A percentile compares a stretch with the other conserved stretches of the same genome.
These are phyloP conservation scores for Octodonta nipae DNA, from an alignment of 2,888 invertebrate genomes.

Conservation along the genomic window DNA sequence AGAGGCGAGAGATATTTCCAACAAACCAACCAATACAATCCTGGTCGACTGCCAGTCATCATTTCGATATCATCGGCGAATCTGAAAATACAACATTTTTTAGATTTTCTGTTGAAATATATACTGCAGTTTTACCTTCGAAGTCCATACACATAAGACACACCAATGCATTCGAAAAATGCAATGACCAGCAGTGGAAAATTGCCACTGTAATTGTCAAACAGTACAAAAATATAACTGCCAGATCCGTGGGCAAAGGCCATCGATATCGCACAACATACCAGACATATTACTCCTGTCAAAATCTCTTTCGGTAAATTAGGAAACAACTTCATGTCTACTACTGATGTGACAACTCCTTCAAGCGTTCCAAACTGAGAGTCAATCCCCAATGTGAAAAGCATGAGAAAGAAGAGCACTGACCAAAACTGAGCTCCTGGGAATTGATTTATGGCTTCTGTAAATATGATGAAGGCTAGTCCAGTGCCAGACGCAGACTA, in stretches of 20 bases:
- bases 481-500: constrained; percentile 95
- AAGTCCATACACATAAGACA: constrained; percentile 87
- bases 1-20: constrained; percentile 88
- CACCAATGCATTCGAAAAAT: constrained; percentile 80
- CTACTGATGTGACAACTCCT: constrained; percentile 88
- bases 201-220: constrained; percentile 88
- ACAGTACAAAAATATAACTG: constrained; percentile 84
- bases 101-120: neutral
- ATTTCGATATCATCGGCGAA: constrained; percentile 88
- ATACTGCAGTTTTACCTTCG: constrained; percentile 49
- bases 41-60: constrained; percentile 84
- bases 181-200: constrained; percentile 86
- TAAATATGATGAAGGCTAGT: constrained; percentile 91
- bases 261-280: constrained; percentile 77
- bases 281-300: constrained; percentile 65
- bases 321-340: constrained; percentile 88
- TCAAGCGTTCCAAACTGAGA: constrained; percentile 93
- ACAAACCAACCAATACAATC: constrained; percentile 82
- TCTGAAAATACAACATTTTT: constrained; percentile 34
- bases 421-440: constrained; percentile 95
- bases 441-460: constrained; percentile 95
- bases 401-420: constrained; percentile 89
- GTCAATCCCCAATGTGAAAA: constrained; percentile 90
- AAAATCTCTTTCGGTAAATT: constrained; percentile 70
- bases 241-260: constrained; percentile 86